These are phyloP conservation scores for Lycodopsis pacificus DNA, from an alignment of 2,797 vertebrate genomes.

Conservation along the genomic window DNA sequence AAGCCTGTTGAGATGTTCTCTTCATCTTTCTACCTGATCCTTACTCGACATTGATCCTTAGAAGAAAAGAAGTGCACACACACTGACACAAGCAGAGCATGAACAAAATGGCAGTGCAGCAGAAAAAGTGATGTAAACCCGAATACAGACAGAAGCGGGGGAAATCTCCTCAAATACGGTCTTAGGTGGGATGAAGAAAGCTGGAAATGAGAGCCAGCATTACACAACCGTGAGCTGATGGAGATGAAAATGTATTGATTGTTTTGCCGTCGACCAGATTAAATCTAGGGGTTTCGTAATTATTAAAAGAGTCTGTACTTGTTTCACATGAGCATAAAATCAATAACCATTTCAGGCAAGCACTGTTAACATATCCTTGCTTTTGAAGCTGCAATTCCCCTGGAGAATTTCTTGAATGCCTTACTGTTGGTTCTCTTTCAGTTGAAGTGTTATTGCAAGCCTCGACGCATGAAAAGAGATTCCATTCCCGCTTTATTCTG, in stretches of 20 bases:
- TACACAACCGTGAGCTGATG: slow-evolving; percentile 43
- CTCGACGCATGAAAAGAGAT: slow-evolving; percentile 33
- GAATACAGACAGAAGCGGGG: slow-evolving; percentile 24
- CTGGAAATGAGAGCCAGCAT: slow-evolving; percentile 52
- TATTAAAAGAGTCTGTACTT: slow-evolving; percentile 70
- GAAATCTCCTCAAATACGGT: slow-evolving; percentile 36
- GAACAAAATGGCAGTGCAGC: slow-evolving; percentile 35
- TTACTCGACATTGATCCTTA: background rate
- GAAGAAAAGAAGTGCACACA: background rate
- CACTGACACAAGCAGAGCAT: slow-evolving; percentile 5
- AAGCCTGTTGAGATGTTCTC: background rate
- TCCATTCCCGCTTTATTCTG: background rate
- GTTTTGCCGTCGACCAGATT: slow-evolving; percentile 67
- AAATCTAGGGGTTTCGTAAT: slow-evolving; percentile 60
- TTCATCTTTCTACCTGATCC: background rate
- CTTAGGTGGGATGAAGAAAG: slow-evolving; percentile 43
- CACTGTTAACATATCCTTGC: slow-evolving; percentile 69
- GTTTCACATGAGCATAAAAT: slow-evolving; percentile 76
- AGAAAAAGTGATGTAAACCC: slow-evolving; percentile 33
- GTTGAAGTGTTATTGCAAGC: slow-evolving; percentile 28
- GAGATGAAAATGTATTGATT: slow-evolving; percentile 72
- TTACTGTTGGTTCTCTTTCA: slow-evolving; percentile 39
- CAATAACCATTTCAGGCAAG: slow-evolving; percentile 70
- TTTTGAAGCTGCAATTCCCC: slow-evolving; percentile 50
- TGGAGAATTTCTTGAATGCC: slow-evolving; percentile 43